Percentiles rank a stretch among this genome's conserved stretches.
Conservation (phyloP, 2,113 vertebrate species). For the Alligator mississippiensis region DNA sequence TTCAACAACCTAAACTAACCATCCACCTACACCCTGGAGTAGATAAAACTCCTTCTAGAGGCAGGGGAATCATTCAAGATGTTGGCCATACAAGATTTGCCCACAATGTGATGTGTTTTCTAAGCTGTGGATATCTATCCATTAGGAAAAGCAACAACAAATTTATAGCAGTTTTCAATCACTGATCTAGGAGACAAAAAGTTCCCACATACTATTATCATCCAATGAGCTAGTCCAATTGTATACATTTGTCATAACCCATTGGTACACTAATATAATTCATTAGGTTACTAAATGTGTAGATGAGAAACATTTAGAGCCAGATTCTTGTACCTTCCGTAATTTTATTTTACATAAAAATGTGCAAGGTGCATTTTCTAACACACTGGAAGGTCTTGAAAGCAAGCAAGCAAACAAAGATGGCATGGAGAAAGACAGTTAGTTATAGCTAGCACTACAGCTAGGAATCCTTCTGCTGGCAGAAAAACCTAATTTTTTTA, state of each 20-base stretch:
- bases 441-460: background rate
- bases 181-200: background rate
- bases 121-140: background rate
- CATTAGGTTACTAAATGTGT: background rate
- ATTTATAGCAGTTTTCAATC: background rate
- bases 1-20: background rate
- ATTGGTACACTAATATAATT: background rate
- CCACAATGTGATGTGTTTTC: background rate
- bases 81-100: background rate
- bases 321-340: background rate
- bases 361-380: background rate
- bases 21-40: background rate
- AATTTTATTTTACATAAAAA: background rate
- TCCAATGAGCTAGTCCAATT: background rate
- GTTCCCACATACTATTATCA: background rate
- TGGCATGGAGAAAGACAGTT: background rate
- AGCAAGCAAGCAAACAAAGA: background rate
- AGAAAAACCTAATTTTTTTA: background rate
- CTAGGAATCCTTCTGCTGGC: accelerated
- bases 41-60: background rate
- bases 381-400: background rate
- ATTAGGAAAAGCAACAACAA: background rate
- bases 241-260: background rate
- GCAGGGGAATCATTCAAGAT: background rate
- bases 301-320: background rate